These are phyloP conservation scores for Alloplasta piceator DNA, from an alignment of 2,888 invertebrate genomes.

Conservation along the genomic window DNA sequence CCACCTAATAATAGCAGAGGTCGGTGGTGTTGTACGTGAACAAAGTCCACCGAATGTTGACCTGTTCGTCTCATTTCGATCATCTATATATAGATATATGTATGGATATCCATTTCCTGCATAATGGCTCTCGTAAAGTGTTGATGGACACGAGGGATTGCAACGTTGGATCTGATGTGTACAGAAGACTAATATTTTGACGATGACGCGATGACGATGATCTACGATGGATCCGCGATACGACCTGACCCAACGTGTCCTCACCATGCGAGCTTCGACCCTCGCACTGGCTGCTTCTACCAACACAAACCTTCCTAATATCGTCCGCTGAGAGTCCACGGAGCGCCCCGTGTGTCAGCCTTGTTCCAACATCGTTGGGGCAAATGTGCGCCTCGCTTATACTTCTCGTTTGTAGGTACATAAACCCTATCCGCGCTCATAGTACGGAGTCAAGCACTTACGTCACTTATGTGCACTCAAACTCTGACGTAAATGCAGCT, in stretches of 20 bases:
- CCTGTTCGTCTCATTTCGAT: constrained; percentile 62
- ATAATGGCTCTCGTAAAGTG: constrained; percentile 39
- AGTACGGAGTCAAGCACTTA: not conserved
- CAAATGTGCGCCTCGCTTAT: constrained; percentile 21
- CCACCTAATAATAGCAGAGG: constrained; percentile 64
- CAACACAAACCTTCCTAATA: constrained; percentile 38
- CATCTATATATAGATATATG: no score
- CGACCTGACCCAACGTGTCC: constrained; percentile 1
- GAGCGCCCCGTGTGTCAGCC: not conserved
- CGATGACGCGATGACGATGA: constrained; percentile 64
- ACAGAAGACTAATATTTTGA: constrained; percentile 66
- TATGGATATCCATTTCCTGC: constrained; percentile 36
- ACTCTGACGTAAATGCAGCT: constrained; percentile 41
- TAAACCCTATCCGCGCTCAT: constrained; percentile 8
- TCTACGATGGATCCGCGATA: constrained; percentile 38
- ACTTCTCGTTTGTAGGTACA: constrained; percentile 14
- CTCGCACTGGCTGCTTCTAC: not conserved
- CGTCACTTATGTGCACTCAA: constrained; percentile 43
- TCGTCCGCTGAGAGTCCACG: constrained; percentile 29
- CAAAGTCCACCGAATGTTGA: constrained; percentile 57
- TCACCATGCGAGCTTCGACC: constrained; percentile 20
- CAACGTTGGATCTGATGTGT: not conserved
- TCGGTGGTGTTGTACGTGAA: constrained; percentile 46
- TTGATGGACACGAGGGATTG: not conserved
- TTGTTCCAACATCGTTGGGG: constrained; percentile 21